Conservation (phyloP, 2,888 invertebrate species). For the Pandemis corylana region DNA sequence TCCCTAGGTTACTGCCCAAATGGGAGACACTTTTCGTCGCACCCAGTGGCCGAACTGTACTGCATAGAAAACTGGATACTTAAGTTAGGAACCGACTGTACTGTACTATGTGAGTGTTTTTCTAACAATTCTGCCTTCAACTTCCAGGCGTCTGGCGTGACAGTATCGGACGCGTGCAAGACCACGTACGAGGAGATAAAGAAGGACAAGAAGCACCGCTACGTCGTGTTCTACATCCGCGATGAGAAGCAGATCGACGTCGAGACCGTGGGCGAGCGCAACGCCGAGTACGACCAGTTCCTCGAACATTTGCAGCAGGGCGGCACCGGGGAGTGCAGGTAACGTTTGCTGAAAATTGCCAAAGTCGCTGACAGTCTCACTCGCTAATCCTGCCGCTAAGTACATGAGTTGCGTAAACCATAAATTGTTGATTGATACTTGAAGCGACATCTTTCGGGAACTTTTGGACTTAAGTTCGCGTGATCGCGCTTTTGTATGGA, state of each 20-base stretch:
- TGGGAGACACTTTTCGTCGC: too few species aligned
- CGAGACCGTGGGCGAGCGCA: slow-evolving; percentile 95
- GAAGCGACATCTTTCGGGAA: too few species aligned
- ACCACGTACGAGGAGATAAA: slow-evolving; percentile 98
- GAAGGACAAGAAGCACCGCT: slow-evolving; percentile 98
- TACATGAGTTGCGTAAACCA: too few species aligned
- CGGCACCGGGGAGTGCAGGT: slow-evolving; percentile 97
- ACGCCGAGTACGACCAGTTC: slow-evolving; percentile 97
- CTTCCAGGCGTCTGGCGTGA: slow-evolving; percentile 96
- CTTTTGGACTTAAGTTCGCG: too few species aligned
- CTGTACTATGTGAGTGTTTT: not conserved
- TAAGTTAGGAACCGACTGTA: too few species aligned
- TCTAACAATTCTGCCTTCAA: not conserved
- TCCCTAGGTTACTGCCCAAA: too few species aligned
- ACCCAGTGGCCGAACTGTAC: too few species aligned
- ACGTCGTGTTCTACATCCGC: slow-evolving; percentile 97
- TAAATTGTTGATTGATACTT: too few species aligned
- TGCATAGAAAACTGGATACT: too few species aligned
- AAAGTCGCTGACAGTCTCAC: too few species aligned
- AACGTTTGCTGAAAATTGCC: not conserved
- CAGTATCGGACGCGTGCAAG: slow-evolving; percentile 97
- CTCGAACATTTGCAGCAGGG: slow-evolving; percentile 96
- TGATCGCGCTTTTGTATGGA: too few species aligned
- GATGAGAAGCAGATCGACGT: slow-evolving; percentile 98
- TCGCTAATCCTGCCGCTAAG: too few species aligned